Base-by-base conservation (phyloP, 2,888 invertebrate genomes). In the Dorcus hopei region DNA sequence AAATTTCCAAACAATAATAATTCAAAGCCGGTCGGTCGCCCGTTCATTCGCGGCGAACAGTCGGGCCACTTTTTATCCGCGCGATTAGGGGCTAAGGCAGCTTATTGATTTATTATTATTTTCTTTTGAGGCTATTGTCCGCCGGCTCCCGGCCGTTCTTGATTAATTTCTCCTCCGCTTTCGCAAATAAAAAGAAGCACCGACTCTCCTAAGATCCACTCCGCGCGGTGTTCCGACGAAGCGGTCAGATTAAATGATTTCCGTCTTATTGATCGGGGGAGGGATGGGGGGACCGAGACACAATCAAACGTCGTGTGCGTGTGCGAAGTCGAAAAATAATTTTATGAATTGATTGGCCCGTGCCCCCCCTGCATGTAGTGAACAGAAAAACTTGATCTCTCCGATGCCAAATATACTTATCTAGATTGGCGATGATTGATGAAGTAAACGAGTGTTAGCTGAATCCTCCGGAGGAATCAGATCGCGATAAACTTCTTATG, bases 31-130 rank as follows among this genome's bases (percentile, higher is more conserved):
- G 26, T 26, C 26, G 26, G 14, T 19, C 26, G 6, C 26, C 26
- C 26, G 26, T 33, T 33, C 26, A 6, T 33, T 33, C 5, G 26
- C 26, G 26, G 26, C 2, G 19, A 19, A 19, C 19, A 19, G 19
- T 19, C 19, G 7, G 26, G 26, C 26, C 26, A 33, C 3, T 33
- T 7, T 33, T 33, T 33, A 33, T 6, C 26, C 26, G 26, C 26
- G 26, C 26, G 26, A 33, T 33, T 33, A 33, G 45, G 45, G 23
- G 23, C 45, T 19, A 66, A 66, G 66, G 64, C 57, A 59, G 64
- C 62, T 67, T 65, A 69, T 69, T 68, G 69, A 69, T 69, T 69
- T 68, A 69, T 67, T 68, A 66, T 69, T 69, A 68, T 68, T 59
- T 68, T 67, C 66, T 64, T 64, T 68, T 64, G 64, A 64, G 64